phyloP scores from a whole-genome alignment of 2,113 vertebrate species.

The Cynocephalus volans region DNA sequence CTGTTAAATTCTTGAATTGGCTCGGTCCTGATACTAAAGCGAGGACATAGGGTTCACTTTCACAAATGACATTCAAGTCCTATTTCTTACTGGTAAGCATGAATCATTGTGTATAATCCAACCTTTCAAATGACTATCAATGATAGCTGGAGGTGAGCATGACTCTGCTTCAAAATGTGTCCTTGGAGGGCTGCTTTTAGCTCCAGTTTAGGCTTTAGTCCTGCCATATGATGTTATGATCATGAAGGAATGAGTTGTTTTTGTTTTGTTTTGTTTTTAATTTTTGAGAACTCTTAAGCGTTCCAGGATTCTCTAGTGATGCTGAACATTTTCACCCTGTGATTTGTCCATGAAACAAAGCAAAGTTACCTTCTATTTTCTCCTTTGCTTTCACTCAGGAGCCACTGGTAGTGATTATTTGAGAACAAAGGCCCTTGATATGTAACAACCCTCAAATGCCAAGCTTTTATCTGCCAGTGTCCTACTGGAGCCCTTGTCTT shows the following conservation, averaged over 20 bases:
- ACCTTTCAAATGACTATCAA: not conserved
- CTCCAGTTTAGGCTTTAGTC: not conserved
- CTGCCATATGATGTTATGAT: not conserved
- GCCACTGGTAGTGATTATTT: not conserved
- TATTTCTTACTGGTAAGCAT: conserved; percentile 32
- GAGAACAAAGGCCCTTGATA: conserved; percentile 18
- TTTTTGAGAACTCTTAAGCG: conserved; percentile 55
- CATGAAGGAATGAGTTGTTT: not conserved
- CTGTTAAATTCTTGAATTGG: conserved; percentile 4
- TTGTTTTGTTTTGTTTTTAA: not conserved
- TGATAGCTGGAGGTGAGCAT: not conserved
- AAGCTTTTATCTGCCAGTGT: not conserved
- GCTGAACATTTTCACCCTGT: not conserved
- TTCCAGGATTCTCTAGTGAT: not conserved
- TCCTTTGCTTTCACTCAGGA: not conserved
- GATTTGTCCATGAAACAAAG: conserved; percentile 41
- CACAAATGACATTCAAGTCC: not conserved
- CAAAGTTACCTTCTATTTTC: conserved; percentile 46
- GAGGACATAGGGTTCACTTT: conserved; percentile 3
- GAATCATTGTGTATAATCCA: not conserved
- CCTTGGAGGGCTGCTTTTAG: not conserved
- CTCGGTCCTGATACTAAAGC: not conserved
- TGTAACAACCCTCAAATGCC: not conserved
- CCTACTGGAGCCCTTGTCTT: conserved; percentile 13
- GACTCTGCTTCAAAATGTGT: not conserved